Evolutionary conservation across 2,113 vertebrate species (phyloP), one percentile per base, ranked within the genome.

Genomic region (Semnopithecus entellus): DNA sequence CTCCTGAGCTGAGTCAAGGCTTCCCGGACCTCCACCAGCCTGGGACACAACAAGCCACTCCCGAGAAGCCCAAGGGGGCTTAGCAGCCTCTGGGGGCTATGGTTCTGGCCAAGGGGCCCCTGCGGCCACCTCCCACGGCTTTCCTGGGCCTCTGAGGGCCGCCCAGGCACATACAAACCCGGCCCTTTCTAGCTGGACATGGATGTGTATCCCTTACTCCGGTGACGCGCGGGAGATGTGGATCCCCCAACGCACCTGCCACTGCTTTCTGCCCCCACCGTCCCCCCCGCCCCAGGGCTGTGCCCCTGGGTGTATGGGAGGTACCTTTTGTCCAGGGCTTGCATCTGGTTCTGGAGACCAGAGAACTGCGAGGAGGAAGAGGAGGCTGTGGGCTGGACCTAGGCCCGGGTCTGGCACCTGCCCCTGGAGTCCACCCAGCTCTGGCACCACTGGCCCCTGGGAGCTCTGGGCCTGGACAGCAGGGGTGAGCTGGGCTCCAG

Each of bases 21-120:
- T 35, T 97, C 98, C 13, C 93, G 92, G 70, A 98, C 96, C 40
- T 97, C 98, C 93, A 97, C 91, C 84, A 98, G 94, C 95, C 98
- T 98, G 92, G 45, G 8, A 45, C 23, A 45, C 8, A 90, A 73
- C n/a, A 11, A 79, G 20, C 22, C 0, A 0, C 43, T 80, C 23
- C 25, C 25, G 82, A 72, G n/a, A 72, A 81, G 68, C 84, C 45
- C 52, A 17, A 75, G 48, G 23, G 52, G 43, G 35, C n/a, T 27
- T 38, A 32, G 43, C 52, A 72, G 92, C 40, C 35, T 90, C 11
- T 14, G 8, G 45, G 43, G 68, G 5, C 72, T 5, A 2, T 17
- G 23, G 27, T 20, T 30, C n/a, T 2, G 6, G 68, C 23, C 27
- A 40, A 50, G 72, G 30, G 61, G 10, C 52, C 3, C 38, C 10